Evolutionary conservation across 2,888 invertebrate genomes (phyloP).

Genomic region (Amphimallon solstitiale): DNA sequence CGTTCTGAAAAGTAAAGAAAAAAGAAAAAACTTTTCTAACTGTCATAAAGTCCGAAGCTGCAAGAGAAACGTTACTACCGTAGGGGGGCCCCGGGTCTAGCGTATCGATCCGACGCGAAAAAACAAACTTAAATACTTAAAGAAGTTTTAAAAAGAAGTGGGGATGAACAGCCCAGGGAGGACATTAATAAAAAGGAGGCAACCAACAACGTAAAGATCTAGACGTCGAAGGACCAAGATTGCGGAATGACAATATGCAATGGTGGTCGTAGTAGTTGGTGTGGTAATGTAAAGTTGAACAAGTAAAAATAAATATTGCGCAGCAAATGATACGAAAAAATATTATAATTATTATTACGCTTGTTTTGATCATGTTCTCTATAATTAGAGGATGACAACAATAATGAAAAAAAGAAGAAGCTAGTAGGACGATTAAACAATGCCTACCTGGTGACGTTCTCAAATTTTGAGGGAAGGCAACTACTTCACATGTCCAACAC

Average conservation of each 20-base stretch:
- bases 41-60: slow-evolving; percentile 59
- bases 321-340: too few species aligned
- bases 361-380: background rate
- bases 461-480: slow-evolving; percentile 13
- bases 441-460: slow-evolving; percentile 40
- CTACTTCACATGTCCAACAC: slow-evolving; percentile 14
- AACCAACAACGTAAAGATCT: too few species aligned
- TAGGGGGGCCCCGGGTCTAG: background rate
- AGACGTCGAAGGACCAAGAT: too few species aligned
- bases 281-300: too few species aligned
- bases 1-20: slow-evolving; percentile 45
- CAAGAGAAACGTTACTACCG: slow-evolving; percentile 20
- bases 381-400: background rate
- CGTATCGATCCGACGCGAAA: slow-evolving; percentile 39
- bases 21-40: slow-evolving; percentile 62
- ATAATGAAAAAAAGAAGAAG: slow-evolving; percentile 18
- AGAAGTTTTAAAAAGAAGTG: slow-evolving; percentile 27
- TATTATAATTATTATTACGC: background rate
- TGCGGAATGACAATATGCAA: too few species aligned
- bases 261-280: too few species aligned
- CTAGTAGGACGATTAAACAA: background rate
- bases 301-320: too few species aligned
- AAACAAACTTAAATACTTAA: slow-evolving; percentile 42
- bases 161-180: slow-evolving; percentile 33
- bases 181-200: too few species aligned